phyloP scores from a whole-genome alignment of 2,797 vertebrate genomes.

The Petrocephalus sullivani region DNA sequence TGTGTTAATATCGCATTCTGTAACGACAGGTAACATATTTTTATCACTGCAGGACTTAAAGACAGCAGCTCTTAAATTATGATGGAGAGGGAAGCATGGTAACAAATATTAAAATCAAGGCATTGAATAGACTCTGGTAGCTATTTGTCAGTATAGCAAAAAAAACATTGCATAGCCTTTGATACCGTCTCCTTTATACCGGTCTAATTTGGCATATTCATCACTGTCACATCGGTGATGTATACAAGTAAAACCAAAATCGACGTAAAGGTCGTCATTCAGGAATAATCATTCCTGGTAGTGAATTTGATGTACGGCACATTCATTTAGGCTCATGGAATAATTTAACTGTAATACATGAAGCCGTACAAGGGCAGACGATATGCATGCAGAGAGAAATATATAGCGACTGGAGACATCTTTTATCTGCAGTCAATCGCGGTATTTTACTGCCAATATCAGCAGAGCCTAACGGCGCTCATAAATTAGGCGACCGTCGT shows the following conservation, averaged over 20 bases:
- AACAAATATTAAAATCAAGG: neutral
- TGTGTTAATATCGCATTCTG: neutral
- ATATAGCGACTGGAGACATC: constrained; percentile 61
- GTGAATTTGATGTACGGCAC: constrained; percentile 56
- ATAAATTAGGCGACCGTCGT: constrained; percentile 61
- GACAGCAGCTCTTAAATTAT: neutral
- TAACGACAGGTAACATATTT: neutral
- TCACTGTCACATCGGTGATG: constrained; percentile 52
- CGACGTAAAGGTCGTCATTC: constrained; percentile 68
- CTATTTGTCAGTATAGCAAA: neutral
- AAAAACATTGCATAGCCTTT: neutral
- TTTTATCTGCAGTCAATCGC: constrained; percentile 63
- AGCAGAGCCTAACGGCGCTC: constrained; percentile 54
- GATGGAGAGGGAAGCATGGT: neutral
- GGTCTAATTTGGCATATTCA: neutral
- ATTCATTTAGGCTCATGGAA: constrained; percentile 59
- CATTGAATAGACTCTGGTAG: neutral
- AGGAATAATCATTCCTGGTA: constrained; percentile 49
- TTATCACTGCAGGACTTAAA: neutral
- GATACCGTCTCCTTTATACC: neutral
- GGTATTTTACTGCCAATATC: constrained; percentile 67
- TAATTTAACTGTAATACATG: constrained; percentile 59
- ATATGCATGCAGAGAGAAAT: constrained; percentile 49
- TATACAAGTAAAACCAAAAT: constrained; percentile 66
- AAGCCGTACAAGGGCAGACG: constrained; percentile 44